A percentile compares a stretch with the other conserved stretches of the same genome.
Evolutionary conservation across 2,888 invertebrate species (phyloP).

Genomic region (Pinctada fucata): DNA sequence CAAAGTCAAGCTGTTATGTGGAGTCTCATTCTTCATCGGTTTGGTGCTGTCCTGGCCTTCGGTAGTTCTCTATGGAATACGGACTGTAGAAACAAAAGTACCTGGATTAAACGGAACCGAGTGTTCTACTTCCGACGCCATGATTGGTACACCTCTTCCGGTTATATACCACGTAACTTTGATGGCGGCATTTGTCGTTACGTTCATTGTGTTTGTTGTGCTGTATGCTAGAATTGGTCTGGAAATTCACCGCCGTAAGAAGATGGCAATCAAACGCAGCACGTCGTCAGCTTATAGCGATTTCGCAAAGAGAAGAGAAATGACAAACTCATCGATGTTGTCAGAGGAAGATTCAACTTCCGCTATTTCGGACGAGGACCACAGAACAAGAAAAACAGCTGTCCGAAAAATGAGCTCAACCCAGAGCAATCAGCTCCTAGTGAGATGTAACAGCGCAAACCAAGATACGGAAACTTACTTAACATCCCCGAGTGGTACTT

Average conservation of each 20-base stretch:
- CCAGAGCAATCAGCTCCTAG: slow-evolving; percentile 11
- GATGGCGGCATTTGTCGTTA: slow-evolving; percentile 52
- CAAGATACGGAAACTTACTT: neutral
- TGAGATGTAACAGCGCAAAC: slow-evolving; percentile 9
- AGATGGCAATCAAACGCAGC: slow-evolving; percentile 58
- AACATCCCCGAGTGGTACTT: neutral
- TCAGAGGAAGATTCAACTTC: slow-evolving; percentile 34
- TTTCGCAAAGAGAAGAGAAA: slow-evolving; percentile 2
- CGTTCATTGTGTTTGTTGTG: slow-evolving; percentile 51
- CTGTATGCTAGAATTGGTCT: slow-evolving; percentile 61
- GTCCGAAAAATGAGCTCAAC: slow-evolving; percentile 18
- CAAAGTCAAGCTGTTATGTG: slow-evolving; percentile 57
- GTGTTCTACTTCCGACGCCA: slow-evolving; percentile 58
- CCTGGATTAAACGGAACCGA: slow-evolving; percentile 52
- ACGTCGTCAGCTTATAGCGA: slow-evolving; percentile 34
- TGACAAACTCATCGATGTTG: slow-evolving; percentile 21
- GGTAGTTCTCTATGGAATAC: slow-evolving; percentile 56
- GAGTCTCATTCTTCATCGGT: slow-evolving; percentile 49
- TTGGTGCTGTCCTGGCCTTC: slow-evolving; percentile 59
- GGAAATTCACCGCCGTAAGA: slow-evolving; percentile 55
- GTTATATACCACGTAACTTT: slow-evolving; percentile 60
- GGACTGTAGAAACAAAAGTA: slow-evolving; percentile 47
- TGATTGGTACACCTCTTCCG: slow-evolving; percentile 48
- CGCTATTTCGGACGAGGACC: slow-evolving; percentile 30
- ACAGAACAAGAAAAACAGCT: neutral